Conservation (phyloP, 2,888 invertebrate species). For the Herminia tarsipennalis region DNA sequence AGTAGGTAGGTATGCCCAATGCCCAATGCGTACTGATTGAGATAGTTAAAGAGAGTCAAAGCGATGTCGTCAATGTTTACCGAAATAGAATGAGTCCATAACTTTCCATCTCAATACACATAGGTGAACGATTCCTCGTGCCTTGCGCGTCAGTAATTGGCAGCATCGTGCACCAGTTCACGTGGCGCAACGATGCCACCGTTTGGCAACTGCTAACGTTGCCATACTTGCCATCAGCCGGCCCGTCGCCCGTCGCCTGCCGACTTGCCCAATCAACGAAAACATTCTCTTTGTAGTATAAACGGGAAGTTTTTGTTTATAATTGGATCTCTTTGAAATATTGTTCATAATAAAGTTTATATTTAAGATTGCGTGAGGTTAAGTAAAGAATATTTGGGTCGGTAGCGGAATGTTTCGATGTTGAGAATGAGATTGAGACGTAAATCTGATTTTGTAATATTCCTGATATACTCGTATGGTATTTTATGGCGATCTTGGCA, state of each 20-base stretch:
- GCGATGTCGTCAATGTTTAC: not conserved
- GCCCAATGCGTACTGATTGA: too few species aligned
- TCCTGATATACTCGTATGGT: too few species aligned
- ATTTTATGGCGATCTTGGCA: too few species aligned
- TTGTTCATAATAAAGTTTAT: slow-evolving; percentile 7
- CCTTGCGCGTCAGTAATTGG: slow-evolving; percentile 9
- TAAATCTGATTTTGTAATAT: too few species aligned
- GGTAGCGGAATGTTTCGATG: too few species aligned
- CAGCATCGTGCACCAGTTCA: slow-evolving; percentile 17
- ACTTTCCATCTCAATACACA: slow-evolving; percentile 3
- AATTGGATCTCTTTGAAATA: slow-evolving; percentile 19
- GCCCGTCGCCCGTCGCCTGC: too few species aligned
- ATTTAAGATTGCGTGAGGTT: slow-evolving; percentile 12
- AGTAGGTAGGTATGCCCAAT: too few species aligned
- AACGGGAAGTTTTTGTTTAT: slow-evolving; percentile 12
- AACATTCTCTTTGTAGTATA: slow-evolving; percentile 15
- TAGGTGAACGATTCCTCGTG: not conserved
- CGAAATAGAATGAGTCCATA: not conserved
- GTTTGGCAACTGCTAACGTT: slow-evolving; percentile 25
- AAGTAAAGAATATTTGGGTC: too few species aligned
- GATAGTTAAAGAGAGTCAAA: too few species aligned
- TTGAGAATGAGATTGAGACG: too few species aligned
- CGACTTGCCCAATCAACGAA: slow-evolving; percentile 28
- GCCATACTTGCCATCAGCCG: too few species aligned
- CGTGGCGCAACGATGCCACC: slow-evolving; percentile 32